Evolutionary conservation across 2,888 invertebrate genomes (phyloP), one percentile per base, ranked within the genome.

Genomic region (Brachylomia viminalis): DNA sequence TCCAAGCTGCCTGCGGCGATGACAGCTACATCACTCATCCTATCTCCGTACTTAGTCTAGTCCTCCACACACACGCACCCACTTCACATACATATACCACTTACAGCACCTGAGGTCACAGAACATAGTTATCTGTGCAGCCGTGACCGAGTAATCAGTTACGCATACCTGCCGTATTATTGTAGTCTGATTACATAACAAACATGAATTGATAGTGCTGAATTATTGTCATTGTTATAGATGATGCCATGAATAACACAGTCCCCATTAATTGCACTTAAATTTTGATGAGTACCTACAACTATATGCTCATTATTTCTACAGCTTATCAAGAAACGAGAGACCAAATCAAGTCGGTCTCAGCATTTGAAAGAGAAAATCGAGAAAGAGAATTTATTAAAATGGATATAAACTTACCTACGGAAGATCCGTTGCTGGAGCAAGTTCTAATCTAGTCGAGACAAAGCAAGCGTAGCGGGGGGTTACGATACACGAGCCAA

Each of bases 361-460:
- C 64, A 74, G 27, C n/a, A 59, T 69, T 66, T 64, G 42, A 75
- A 82, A 77, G 49, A 70, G 65, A 66, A 85, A 82, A 74, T 83
- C 61, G 64, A 79, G 80, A 73, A 58, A 84, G 72, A 49, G 47
- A 75, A 87, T 87, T 88, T 88, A 88, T 86, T 84, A 79, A 85
- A 86, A 72, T 56, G 71, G 67, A 71, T 73, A 77, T 72, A 88
- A 82, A 88, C 59, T 84, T 84, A 82, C 80, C 77, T 84, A 83
- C 38, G 77, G 70, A 47, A 83, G 82, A 82, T 83, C 66, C 72
- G 75, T 79, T 72, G 84, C 65, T 79, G 74, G 80, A 79, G 78
- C 79, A 92, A 93, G 90, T 93, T 94, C 91, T 94, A 93, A 95
- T 95, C 93, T 94, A 89, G 91, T 82, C 87, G 91, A 94, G 92